A percentile compares a stretch with the other conserved stretches of the same genome.
phyloP scores from a whole-genome alignment of 2,113 vertebrate species.

The Syngnathus floridae region DNA sequence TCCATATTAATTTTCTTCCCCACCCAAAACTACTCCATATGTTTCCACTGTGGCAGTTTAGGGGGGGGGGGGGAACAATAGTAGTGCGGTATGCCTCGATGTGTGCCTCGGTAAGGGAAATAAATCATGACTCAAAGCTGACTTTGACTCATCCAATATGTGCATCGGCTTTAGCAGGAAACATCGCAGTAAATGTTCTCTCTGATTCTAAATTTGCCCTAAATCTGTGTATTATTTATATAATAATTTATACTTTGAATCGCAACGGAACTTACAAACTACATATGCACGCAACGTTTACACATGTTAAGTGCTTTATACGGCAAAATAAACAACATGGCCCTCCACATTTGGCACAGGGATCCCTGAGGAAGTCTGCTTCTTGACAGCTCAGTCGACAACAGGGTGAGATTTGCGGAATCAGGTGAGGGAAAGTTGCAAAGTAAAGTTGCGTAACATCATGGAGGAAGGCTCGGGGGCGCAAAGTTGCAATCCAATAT shows the following conservation, averaged over 20 bases:
- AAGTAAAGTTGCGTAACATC: slow-evolving; percentile 36
- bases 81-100: neutral
- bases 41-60: neutral
- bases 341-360: slow-evolving; percentile 32
- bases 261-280: neutral
- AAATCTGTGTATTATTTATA: neutral
- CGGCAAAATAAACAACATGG: slow-evolving; percentile 12
- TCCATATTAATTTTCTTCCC: neutral
- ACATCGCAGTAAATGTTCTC: neutral
- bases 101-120: neutral
- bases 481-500: slow-evolving; percentile 32
- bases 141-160: slow-evolving; percentile 30
- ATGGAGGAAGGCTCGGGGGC: slow-evolving; percentile 6
- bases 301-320: neutral
- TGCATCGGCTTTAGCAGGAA: neutral
- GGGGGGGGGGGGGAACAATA: no score
- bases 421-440: slow-evolving; percentile 12
- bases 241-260: neutral
- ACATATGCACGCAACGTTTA: neutral
- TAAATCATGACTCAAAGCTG: slow-evolving; percentile 32
- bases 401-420: neutral
- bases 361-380: neutral
- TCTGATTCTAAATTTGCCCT: neutral
- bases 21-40: neutral
- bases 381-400: neutral